Base-by-base conservation (phyloP, 2,113 vertebrate genomes). In the Paramisgurnus dabryanus region DNA sequence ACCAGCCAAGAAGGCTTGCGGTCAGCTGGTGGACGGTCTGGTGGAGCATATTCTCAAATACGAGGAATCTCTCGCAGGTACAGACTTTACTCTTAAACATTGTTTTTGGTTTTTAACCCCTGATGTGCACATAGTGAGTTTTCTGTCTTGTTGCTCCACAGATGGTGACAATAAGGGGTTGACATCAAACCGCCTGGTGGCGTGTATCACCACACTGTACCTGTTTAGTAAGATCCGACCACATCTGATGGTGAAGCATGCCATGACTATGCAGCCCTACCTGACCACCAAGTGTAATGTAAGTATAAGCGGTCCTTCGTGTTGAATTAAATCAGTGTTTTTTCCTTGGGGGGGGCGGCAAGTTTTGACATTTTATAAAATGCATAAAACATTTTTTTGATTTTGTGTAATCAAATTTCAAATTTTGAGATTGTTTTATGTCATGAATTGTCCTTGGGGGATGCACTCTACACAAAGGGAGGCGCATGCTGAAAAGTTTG, bases 271-370 rank as follows among this genome's bases (percentile, higher is more conserved):
- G 96, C 98, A 99, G 76, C 98, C 98, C 4, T 99, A 99, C 88
- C 94, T 99, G 89, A 98, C 97, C 88, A 99, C 98, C 91, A 99
- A 99, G 93, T 99, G 98, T 92, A 98, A 96, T 81, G 97, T 99
- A 94, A 96, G 97, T 93, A 58, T 6, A 50, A 22, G 58, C 7
- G 11, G 11, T 15, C 58, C 17, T 61, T 0, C 17, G 2, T 61
- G 58, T 53, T 34, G 27, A 34, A 34, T 34, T 34, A 34, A 34
- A 34, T 34, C 27, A 34, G 27, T 34, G 27, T 2, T 34, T 34
- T 2, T 34, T 34, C 27, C 27, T 34, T 34, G 27, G 27, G 27
- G 27, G 27, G 27, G 27, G 27, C 22, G 27, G 27, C 27, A 47
- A 7, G 2, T 5, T 5, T 47, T 10, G 6, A 47, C 45, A 47